Conservation (phyloP, 1,140 invertebrate species). For the Orchesella cincta region DNA sequence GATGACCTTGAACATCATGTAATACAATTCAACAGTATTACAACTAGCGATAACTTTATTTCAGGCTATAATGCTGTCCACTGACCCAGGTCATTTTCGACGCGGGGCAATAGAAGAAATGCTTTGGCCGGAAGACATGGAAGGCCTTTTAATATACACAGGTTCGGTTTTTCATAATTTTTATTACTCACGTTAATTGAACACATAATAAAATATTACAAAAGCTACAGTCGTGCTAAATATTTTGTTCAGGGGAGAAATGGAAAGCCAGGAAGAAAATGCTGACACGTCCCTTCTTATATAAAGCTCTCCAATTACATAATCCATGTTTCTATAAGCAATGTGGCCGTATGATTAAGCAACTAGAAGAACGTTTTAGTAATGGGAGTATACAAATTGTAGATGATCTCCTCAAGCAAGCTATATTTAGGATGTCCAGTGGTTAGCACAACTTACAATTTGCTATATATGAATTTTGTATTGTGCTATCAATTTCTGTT, state of each 20-base stretch:
- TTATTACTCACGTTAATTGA: background rate
- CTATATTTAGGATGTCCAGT: background rate
- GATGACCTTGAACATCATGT: too few relatives aligned
- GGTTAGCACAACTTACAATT: background rate
- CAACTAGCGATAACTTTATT: background rate
- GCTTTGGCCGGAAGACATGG: background rate
- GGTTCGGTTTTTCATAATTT: background rate
- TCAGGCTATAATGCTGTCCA: background rate
- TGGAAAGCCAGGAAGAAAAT: conserved; percentile 2
- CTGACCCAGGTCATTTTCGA: background rate
- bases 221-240: too few relatives aligned
- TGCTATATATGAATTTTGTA: background rate
- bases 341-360: background rate
- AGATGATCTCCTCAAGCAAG: background rate
- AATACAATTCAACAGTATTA: too few relatives aligned
- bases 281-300: background rate
- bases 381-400: background rate
- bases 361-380: background rate
- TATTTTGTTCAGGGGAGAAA: background rate
- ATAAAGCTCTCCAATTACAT: background rate
- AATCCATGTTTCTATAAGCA: background rate
- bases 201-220: too few relatives aligned
- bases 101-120: background rate
- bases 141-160: background rate
- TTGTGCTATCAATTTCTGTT: background rate